Conservation (phyloP, 2,113 vertebrate genomes). For the Seriola quinqueradiata region DNA sequence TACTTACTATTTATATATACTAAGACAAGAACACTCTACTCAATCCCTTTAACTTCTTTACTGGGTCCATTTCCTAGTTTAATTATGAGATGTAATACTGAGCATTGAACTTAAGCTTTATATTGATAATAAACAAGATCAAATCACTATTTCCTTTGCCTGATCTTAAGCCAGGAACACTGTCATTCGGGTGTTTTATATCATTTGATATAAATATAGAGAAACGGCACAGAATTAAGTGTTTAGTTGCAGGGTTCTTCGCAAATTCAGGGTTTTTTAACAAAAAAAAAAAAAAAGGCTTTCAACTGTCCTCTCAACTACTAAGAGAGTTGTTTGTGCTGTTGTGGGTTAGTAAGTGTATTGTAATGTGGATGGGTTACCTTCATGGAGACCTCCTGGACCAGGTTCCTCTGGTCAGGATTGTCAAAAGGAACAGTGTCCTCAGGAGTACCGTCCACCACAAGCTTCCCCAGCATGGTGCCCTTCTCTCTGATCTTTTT, state of each 20-base stretch:
- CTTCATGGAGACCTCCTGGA: conserved; percentile 94
- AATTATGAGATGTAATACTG: too few relatives aligned
- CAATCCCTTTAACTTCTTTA: background rate
- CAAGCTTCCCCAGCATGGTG: conserved; percentile 92
- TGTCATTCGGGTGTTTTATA: too few relatives aligned
- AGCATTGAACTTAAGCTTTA: background rate
- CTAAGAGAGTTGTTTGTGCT: too few relatives aligned
- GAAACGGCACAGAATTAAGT: background rate
- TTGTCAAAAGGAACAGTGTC: conserved; percentile 86
- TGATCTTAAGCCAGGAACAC: too few relatives aligned
- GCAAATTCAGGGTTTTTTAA: too few relatives aligned
- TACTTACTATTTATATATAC: background rate
- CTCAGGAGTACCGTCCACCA: conserved; percentile 84
- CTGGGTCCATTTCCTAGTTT: background rate
- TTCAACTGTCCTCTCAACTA: too few relatives aligned
- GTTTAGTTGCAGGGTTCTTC: background rate
- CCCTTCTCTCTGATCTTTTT: conserved; percentile 95
- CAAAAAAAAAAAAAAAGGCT: too few relatives aligned
- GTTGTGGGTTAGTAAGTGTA: background rate
- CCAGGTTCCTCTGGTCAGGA: conserved; percentile 88
- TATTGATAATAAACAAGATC: background rate
- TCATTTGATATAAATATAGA: too few relatives aligned
- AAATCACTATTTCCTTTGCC: too few relatives aligned
- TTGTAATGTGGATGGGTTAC: conserved; percentile 69
- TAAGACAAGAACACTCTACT: background rate